Evolutionary conservation across 2,888 invertebrate genomes (phyloP), one percentile per base, ranked within the genome.

Genomic region (Agrilus mali): DNA sequence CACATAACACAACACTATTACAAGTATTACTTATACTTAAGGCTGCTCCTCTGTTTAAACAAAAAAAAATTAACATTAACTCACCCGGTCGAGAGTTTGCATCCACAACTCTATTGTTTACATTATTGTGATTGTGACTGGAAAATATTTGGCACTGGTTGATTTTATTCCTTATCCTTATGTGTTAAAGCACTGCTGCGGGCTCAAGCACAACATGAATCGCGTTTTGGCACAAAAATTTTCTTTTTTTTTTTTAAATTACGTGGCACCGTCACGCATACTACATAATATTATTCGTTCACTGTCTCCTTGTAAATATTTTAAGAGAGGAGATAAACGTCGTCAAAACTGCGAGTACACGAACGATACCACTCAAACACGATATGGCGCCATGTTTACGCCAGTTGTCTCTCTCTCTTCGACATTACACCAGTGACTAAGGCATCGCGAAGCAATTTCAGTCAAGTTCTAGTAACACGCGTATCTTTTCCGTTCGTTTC

Each of bases 331-430:
- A 55, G 55, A 52, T 49, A 27, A 48, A 58, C 56, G 27, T 27
- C 27, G 27, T 27, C 27, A 27, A 61, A 60, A 61, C 62, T 63
- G 61, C 62, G 63, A 59, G 57, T 56, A 27, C 34, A 60, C 55
- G 55, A 59, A 60, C 55, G 55, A 59, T 55, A 60, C 55, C 60
- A 61, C 60, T 63, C 61, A 63, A 65, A 64, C 60, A 65, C 65
- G 65, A 65, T 66, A 65, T 66, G 65, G 63, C 66, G 66, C 66
- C 67, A 67, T 67, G 66, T 65, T 66, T 67, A 65, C 64, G 64
- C 27, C 27, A 27, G 27, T 57, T 55, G 54, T 59, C 55, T 53
- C 53, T 61, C 61, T 62, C 59, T 58, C 56, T 64, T 54, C 50
- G 55, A 51, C 60, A 51, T 27, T 47, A 52, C 50, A 52, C 51